phyloP scores from a whole-genome alignment of 2,797 vertebrate genomes.

The Falco rusticolus region DNA sequence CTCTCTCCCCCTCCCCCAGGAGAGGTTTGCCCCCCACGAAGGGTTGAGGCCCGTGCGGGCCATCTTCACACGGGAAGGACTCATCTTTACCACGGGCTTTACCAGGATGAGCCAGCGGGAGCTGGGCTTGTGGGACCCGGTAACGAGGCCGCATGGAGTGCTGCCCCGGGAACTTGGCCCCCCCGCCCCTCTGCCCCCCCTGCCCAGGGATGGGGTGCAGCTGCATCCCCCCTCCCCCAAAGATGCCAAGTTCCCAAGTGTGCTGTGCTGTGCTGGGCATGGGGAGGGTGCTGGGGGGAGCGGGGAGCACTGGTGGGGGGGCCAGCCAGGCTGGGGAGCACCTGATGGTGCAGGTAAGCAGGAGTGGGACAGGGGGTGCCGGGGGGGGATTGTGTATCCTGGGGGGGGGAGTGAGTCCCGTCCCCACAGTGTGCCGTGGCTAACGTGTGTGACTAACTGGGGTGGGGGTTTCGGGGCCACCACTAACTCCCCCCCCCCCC shows the following conservation, averaged over 20 bases:
- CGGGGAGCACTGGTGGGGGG: too few relatives aligned
- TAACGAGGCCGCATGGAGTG: slow-evolving; percentile 79
- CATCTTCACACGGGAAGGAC: slow-evolving; percentile 83
- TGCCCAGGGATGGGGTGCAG: neutral
- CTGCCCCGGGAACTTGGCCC: slow-evolving; percentile 72
- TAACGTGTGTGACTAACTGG: neutral
- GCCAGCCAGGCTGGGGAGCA: neutral
- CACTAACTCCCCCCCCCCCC: neutral
- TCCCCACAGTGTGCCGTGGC: neutral
- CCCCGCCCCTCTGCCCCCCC: neutral
- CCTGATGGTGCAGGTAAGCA: neutral
- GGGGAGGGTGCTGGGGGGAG: neutral
- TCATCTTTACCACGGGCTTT: slow-evolving; percentile 85
- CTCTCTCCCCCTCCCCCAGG: slow-evolving; percentile 70
- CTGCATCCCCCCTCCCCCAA: neutral
- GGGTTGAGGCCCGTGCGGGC: slow-evolving; percentile 85
- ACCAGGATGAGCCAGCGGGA: slow-evolving; percentile 87
- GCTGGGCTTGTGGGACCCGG: slow-evolving; percentile 86
- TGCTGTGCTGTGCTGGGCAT: slow-evolving; percentile 53
- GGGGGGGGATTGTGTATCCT: neutral
- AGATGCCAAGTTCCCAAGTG: slow-evolving; percentile 67
- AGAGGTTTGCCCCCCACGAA: slow-evolving; percentile 84
- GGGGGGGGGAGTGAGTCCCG: neutral
- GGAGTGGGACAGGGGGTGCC: neutral
- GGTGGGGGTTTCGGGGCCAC: neutral